A percentile compares a stretch with the other conserved stretches of the same genome.
These are phyloP conservation scores for Phymastichus coffea DNA, from an alignment of 1,140 invertebrate species.

Conservation along the genomic window DNA sequence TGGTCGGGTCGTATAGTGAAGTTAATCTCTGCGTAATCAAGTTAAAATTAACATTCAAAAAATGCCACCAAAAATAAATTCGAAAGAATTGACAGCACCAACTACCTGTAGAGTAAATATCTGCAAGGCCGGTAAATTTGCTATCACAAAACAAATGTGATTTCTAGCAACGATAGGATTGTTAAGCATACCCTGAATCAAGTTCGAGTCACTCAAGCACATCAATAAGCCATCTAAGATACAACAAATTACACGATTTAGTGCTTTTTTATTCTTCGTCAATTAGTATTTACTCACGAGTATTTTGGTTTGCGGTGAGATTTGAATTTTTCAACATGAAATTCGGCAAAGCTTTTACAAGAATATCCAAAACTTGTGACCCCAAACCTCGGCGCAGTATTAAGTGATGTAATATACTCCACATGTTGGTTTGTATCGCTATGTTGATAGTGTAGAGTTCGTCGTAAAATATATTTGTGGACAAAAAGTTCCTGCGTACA, in stretches of 20 bases:
- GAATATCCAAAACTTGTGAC: constrained; percentile 59
- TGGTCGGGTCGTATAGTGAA: constrained; percentile 57
- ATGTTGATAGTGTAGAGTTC: constrained; percentile 68
- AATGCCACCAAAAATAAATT: constrained; percentile 17
- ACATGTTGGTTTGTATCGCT: constrained; percentile 63
- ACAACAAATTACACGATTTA: constrained; percentile 2
- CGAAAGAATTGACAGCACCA: background rate
- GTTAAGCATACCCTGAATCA: constrained; percentile 54
- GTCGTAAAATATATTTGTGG: constrained; percentile 69
- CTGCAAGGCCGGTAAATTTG: constrained; percentile 45
- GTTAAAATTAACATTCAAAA: constrained; percentile 2
- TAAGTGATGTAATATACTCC: constrained; percentile 63
- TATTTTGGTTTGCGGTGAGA: constrained; percentile 37
- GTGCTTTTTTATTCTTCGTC: background rate
- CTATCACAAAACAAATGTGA: constrained; percentile 50
- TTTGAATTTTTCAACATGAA: constrained; percentile 37
- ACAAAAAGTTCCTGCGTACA: constrained; percentile 63
- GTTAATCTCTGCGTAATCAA: constrained; percentile 48
- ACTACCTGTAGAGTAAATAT: constrained; percentile 51
- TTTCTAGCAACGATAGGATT: constrained; percentile 48
- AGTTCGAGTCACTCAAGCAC: constrained; percentile 53
- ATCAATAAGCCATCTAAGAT: constrained; percentile 53
- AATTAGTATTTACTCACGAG: constrained; percentile 31
- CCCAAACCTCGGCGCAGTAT: constrained; percentile 61
- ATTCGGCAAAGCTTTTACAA: constrained; percentile 47